Base-by-base conservation (phyloP, 2,113 vertebrate genomes). In the Aleadryas rufinucha region DNA sequence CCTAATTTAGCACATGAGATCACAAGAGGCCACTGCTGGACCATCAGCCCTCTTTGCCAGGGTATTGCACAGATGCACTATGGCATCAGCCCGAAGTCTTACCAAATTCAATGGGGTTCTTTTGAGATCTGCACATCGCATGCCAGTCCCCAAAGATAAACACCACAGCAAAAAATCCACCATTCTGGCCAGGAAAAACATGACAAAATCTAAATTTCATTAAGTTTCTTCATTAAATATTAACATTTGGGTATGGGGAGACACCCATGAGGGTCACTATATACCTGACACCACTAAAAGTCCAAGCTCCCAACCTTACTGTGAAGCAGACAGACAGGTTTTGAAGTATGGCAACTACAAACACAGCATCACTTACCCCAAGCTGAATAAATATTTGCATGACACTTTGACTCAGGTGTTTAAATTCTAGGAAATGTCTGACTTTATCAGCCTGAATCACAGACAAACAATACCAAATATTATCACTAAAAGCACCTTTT, bases 401-500 rank as follows among this genome's bases (percentile, higher is more conserved):
- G 88, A 90, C 66, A 94, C 84, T 89, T 80, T 89, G 90, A 91
- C 74, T 93, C 57, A 47, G 87, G 65, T 90, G 84, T 95, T 97
- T 86, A 90, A 93, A 88, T 86, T 95, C 50, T 77, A 89, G 54
- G 76, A 88, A 77, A 92, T 4, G 3, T 71, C 77, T 87, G 68
- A 90, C 84, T 94, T 90, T 76, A 75, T 75, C 76, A 88, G 68
- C 39, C 68, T 74, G 83, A 95, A 80, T 77, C 90, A 88, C 57
- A 49, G 64, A 65, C 84, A 94, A 94, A 91, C 35, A 71, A 59
- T 13, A 77, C 35, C 80, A 88, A 93, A 66, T 76, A 86, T 74
- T 85, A 76, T 47, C 79, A 81, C 71, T 66, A 61, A 76, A 88
- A 80, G 28, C 50, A 85, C 44, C 35, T 95, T 88, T 70, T 77